These are phyloP conservation scores for Rhamnusium bicolor DNA, from an alignment of 2,888 invertebrate species.

Conservation along the genomic window DNA sequence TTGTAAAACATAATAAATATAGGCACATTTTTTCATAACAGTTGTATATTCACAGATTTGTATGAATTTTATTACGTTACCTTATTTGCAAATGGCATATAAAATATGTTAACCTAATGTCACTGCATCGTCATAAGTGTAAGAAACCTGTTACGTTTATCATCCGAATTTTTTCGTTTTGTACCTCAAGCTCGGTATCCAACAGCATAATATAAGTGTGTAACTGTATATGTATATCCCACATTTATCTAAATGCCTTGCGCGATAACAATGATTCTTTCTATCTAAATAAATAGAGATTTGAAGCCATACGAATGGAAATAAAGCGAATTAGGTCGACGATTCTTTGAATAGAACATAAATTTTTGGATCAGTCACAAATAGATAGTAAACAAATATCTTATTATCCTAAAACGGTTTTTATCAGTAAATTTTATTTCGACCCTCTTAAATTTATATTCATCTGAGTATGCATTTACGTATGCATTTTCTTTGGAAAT, in stretches of 20 bases:
- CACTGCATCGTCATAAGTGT: too few relatives aligned
- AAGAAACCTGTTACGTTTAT: not conserved
- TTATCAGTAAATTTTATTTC: not conserved
- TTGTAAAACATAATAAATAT: too few relatives aligned
- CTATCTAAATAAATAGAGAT: constrained; percentile 11
- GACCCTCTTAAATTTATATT: not conserved
- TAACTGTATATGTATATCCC: constrained; percentile 4
- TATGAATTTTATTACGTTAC: not conserved
- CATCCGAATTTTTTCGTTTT: not conserved
- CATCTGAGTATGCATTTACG: not conserved
- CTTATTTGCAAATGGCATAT: not conserved
- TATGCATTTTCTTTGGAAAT: not conserved
- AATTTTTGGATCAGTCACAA: not conserved
- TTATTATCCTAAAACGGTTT: not conserved
- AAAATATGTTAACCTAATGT: not conserved
- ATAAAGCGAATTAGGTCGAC: not conserved
- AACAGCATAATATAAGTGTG: not conserved
- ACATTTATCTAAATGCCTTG: constrained; percentile 6
- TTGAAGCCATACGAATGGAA: constrained; percentile 1
- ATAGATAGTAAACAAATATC: not conserved
- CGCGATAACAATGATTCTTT: constrained; percentile 7
- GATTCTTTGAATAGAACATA: not conserved
- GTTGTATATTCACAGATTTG: too few relatives aligned
- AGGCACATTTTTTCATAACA: too few relatives aligned
- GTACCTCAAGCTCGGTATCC: not conserved